phyloP scores from a whole-genome alignment of 1,140 invertebrate species.

The Anadara kagoshimensis region DNA sequence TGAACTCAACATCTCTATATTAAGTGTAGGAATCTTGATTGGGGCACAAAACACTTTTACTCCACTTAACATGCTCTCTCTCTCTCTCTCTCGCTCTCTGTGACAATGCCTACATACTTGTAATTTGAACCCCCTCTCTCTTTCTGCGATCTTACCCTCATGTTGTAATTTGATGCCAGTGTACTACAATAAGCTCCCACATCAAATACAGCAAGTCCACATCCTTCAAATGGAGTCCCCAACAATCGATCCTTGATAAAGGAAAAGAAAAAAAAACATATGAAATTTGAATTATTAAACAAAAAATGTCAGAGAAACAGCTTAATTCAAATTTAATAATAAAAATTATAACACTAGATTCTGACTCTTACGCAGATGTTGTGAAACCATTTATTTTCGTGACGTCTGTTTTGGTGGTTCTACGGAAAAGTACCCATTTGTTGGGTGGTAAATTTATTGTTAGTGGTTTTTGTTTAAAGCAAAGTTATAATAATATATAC shows the following conservation, averaged over 20 bases:
- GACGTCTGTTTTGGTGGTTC: not conserved
- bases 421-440: not conserved
- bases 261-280: not conserved
- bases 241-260: conserved; percentile 64
- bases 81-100: not conserved
- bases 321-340: too few relatives aligned
- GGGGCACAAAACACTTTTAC: too few relatives aligned
- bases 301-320: too few relatives aligned
- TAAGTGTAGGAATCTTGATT: too few relatives aligned
- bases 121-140: too few relatives aligned
- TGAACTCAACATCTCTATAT: too few relatives aligned
- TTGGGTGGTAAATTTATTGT: too few relatives aligned
- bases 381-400: not conserved
- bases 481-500: too few relatives aligned
- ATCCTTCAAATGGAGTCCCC: conserved; percentile 54
- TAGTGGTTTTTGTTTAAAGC: too few relatives aligned
- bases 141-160: conserved; percentile 69
- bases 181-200: conserved; percentile 75
- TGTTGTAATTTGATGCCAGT: conserved; percentile 76
- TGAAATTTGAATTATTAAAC: not conserved
- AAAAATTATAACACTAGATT: not conserved
- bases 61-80: not conserved
- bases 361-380: not conserved
- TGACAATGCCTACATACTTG: too few relatives aligned
- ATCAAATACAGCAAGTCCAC: conserved; percentile 71